phyloP scores from a whole-genome alignment of 30 jellyfish, hydroid and myxozoan genomes.

The Hydractinia symbiolongicarpus region DNA sequence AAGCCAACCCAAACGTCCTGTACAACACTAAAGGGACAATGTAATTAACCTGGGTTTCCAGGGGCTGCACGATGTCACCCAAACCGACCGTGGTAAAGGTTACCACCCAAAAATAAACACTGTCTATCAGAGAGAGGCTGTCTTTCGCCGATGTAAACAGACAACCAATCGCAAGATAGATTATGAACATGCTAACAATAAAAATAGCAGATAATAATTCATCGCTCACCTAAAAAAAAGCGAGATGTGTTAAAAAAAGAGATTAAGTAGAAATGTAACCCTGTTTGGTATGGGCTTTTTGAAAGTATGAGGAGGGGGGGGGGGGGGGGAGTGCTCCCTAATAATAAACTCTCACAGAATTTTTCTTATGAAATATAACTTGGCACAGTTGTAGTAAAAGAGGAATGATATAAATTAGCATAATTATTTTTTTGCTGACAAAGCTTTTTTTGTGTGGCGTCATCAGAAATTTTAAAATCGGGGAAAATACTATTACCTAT shows the following conservation, averaged over 20 bases:
- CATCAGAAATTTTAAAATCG: too few relatives aligned
- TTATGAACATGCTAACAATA: not conserved
- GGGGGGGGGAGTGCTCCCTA: too few relatives aligned
- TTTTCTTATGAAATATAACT: too few relatives aligned
- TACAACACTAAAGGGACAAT: constrained; percentile 35
- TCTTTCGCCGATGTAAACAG: constrained; percentile 24
- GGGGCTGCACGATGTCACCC: constrained; percentile 35
- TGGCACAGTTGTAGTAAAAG: too few relatives aligned
- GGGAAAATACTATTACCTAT: too few relatives aligned
- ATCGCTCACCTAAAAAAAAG: not conserved
- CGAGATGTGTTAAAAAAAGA: not conserved
- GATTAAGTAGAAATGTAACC: not conserved
- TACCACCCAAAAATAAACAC: constrained; percentile 51
- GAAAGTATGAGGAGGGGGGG: too few relatives aligned
- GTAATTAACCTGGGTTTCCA: constrained; percentile 2
- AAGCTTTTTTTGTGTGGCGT: too few relatives aligned
- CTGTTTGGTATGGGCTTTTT: too few relatives aligned
- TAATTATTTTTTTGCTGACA: too few relatives aligned
- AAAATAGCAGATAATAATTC: constrained; percentile 7
- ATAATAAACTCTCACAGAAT: too few relatives aligned
- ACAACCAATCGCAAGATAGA: not conserved
- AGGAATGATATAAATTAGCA: too few relatives aligned
- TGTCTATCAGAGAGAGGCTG: constrained; percentile 39
- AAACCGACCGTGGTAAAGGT: constrained; percentile 57
- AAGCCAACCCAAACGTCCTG: constrained; percentile 45